Conservation (phyloP, 53 echinoderm and acorn worm genomes). For the Luidia sarsii region DNA sequence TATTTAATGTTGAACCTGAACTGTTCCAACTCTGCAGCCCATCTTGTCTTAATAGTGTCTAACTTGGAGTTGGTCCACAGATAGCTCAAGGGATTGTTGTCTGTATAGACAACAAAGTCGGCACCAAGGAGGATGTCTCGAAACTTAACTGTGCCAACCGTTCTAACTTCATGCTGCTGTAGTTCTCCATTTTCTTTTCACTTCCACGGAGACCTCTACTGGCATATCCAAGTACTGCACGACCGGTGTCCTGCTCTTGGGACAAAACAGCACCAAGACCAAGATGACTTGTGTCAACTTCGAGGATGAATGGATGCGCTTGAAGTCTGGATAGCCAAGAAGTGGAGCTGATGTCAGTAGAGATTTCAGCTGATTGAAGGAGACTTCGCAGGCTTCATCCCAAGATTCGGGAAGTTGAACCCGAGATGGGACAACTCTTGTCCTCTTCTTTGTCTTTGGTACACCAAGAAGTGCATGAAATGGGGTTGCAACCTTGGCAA, state of each 20-base stretch:
- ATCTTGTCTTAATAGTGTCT: slow-evolving; percentile 59
- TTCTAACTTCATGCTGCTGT: slow-evolving; percentile 67
- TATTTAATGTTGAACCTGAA: slow-evolving; percentile 57
- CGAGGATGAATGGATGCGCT: slow-evolving; percentile 34
- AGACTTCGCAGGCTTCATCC: background rate
- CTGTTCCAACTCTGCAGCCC: too few species aligned
- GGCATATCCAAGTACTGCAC: slow-evolving; percentile 55
- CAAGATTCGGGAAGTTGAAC: background rate
- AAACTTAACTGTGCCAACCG: slow-evolving; percentile 59
- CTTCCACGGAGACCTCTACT: slow-evolving; percentile 46
- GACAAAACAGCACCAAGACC: too few species aligned
- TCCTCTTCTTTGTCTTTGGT: background rate
- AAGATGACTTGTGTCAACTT: too few species aligned
- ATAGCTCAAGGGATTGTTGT: too few species aligned
- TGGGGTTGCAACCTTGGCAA: background rate
- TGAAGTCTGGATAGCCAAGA: slow-evolving; percentile 51
- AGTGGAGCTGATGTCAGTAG: slow-evolving; percentile 36
- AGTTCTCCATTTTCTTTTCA: slow-evolving; percentile 58
- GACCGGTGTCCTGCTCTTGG: slow-evolving; percentile 43
- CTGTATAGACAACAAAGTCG: too few species aligned
- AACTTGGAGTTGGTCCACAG: slow-evolving; percentile 46
- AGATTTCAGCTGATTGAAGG: background rate
- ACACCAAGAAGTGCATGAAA: background rate
- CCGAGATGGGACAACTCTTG: background rate
- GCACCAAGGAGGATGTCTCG: slow-evolving; percentile 49